phyloP scores from a whole-genome alignment of 2,797 vertebrate genomes.

The Melanotaenia parkinsoni region DNA sequence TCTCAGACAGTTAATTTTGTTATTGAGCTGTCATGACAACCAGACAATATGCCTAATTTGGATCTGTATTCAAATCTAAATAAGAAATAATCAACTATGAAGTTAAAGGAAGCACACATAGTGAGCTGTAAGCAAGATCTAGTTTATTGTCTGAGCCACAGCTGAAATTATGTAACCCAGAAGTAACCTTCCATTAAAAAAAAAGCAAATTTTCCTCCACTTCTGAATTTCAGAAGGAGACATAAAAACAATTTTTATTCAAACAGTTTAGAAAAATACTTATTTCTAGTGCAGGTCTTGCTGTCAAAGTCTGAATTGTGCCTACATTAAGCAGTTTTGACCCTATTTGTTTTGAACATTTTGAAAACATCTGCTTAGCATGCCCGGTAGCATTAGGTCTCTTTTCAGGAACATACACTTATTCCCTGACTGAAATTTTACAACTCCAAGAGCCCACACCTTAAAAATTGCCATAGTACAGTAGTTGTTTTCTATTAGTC shows the following conservation, averaged over 20 bases:
- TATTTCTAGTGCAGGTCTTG: neutral
- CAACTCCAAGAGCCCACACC: neutral
- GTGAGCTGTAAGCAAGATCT: too few species aligned
- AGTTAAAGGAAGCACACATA: neutral
- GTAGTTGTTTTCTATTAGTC: neutral
- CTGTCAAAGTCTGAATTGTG: neutral
- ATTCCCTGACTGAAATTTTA: neutral
- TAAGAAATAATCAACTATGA: slow-evolving; percentile 1
- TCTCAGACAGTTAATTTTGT: neutral
- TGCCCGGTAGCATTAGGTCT: neutral
- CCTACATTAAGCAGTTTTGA: neutral
- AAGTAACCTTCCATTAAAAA: neutral
- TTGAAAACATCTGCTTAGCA: neutral
- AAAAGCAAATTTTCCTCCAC: neutral
- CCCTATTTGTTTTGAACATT: neutral
- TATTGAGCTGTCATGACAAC: neutral
- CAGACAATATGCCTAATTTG: neutral
- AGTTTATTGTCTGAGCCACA: neutral
- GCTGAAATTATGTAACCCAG: neutral
- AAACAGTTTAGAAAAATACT: neutral
- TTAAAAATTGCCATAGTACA: neutral
- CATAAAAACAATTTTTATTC: neutral
- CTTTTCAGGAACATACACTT: neutral
- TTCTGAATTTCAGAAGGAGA: neutral
- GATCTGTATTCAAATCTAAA: neutral